Evolutionary conservation across 2,113 vertebrate species (phyloP).

Genomic region (Sterrhoptilus dennistouni): DNA sequence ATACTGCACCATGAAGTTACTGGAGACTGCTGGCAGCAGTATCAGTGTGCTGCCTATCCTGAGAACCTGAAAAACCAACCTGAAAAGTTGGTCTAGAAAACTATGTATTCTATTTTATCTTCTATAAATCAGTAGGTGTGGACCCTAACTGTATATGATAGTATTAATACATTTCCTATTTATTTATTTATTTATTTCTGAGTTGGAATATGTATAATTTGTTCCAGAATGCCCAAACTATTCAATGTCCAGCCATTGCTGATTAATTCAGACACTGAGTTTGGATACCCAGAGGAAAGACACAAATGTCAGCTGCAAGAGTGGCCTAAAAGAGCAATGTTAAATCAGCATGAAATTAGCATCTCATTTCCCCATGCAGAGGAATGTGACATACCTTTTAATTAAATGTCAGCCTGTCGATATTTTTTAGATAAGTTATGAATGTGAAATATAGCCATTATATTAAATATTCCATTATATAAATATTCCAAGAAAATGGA

Average conservation of each 20-base stretch:
- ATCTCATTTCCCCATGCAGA: not conserved
- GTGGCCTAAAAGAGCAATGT: not conserved
- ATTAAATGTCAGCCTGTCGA: not conserved
- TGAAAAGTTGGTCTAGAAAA: not conserved
- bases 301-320: not conserved
- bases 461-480: no score
- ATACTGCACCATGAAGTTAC: not conserved
- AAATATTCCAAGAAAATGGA: not conserved
- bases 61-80: not conserved
- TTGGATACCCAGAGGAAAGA: not conserved
- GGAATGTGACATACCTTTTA: not conserved
- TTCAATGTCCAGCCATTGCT: not conserved
- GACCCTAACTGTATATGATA: not conserved
- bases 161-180: not conserved
- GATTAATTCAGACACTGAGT: not conserved
- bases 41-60: not conserved
- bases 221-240: not conserved
- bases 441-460: not conserved
- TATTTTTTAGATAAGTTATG: not conserved
- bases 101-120: not conserved
- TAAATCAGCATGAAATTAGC: not conserved
- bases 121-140: not conserved
- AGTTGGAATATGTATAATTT: not conserved
- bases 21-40: not conserved
- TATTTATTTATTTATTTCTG: not conserved